These are phyloP conservation scores for Lepus americanus DNA, from an alignment of 2,113 vertebrate genomes.

Conservation along the genomic window DNA sequence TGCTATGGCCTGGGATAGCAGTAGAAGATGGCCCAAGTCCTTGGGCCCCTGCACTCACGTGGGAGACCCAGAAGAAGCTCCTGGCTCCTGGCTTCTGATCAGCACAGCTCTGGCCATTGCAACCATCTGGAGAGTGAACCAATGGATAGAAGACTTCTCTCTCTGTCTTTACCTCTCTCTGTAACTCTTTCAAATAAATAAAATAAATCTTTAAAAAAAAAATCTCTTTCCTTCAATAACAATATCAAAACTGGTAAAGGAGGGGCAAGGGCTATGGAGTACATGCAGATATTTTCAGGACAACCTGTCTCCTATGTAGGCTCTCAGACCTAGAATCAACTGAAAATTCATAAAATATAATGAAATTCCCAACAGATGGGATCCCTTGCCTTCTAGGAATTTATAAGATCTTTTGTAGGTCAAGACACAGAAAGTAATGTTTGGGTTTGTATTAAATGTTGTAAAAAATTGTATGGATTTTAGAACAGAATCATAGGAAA, in stretches of 20 bases:
- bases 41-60: too few relatives aligned
- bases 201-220: neutral
- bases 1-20: too few relatives aligned
- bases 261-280: neutral
- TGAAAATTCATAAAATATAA: conserved; percentile 58
- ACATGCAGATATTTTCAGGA: neutral
- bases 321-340: neutral
- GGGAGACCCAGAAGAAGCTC: too few relatives aligned
- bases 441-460: neutral
- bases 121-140: too few relatives aligned
- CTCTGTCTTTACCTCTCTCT: too few relatives aligned
- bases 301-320: neutral
- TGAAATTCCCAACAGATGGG: conserved; percentile 45
- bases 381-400: neutral
- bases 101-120: too few relatives aligned
- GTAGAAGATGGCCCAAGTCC: too few relatives aligned
- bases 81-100: too few relatives aligned
- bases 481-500: conserved; percentile 3
- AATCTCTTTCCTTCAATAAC: conserved; percentile 7
- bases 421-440: neutral
- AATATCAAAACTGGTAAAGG: conserved; percentile 32
- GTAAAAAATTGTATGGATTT: conserved; percentile 26
- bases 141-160: too few relatives aligned
- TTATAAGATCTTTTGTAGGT: neutral
- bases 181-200: too few relatives aligned